Conservation (phyloP, 30 jellyfish, hydroid and myxozoan species). For the Sanderia malayensis region DNA sequence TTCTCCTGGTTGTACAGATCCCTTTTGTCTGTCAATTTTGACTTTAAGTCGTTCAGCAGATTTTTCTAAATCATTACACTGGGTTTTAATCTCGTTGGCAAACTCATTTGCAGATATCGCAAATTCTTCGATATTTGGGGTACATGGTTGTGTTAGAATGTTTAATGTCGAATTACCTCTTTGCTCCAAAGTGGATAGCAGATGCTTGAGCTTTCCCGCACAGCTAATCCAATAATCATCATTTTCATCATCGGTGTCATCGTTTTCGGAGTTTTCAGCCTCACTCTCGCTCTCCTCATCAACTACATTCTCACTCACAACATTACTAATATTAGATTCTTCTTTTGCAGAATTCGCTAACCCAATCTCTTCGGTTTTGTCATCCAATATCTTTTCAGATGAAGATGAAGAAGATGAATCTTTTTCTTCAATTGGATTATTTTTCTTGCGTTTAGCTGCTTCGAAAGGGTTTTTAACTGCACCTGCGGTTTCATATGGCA, state of each 20-base stretch:
- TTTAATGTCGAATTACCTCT: too few species aligned
- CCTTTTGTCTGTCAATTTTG: slow-evolving; percentile 3
- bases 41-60: slow-evolving; percentile 7
- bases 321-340: slow-evolving; percentile 8
- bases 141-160: neutral
- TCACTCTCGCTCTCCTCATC: slow-evolving; percentile 9
- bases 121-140: slow-evolving; percentile 9
- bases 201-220: slow-evolving; percentile 14
- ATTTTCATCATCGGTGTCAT: slow-evolving; percentile 1
- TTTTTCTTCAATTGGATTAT: neutral
- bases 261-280: slow-evolving; percentile 28
- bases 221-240: slow-evolving; percentile 16
- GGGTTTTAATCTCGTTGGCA: slow-evolving; percentile 16
- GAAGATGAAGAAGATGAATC: slow-evolving; percentile 6
- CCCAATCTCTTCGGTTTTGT: slow-evolving; percentile 24
- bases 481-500: too few species aligned
- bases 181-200: slow-evolving; percentile 28
- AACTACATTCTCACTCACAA: slow-evolving; percentile 11
- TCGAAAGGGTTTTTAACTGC: neutral
- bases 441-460: slow-evolving; percentile 4
- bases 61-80: neutral
- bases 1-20: slow-evolving; percentile 2
- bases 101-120: slow-evolving; percentile 11
- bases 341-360: slow-evolving; percentile 16
- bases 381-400: slow-evolving; percentile 14